These are phyloP conservation scores for Pilophorus perplexus DNA, from an alignment of 2,888 invertebrate species.

Conservation along the genomic window DNA sequence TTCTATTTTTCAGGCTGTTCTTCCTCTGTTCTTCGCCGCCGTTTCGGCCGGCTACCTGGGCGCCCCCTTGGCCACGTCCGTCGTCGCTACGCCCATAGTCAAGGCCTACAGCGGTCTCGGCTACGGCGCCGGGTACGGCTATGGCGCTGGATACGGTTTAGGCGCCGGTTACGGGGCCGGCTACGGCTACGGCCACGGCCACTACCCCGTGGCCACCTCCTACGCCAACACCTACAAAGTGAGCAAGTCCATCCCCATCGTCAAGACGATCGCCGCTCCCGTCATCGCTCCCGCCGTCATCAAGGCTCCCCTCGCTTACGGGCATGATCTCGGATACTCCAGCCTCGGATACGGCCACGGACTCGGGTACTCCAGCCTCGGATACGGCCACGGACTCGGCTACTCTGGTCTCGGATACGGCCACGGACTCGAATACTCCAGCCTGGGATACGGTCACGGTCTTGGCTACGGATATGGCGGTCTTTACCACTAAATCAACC, in stretches of 20 bases:
- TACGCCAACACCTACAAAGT: constrained; percentile 61
- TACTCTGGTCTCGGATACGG: neutral
- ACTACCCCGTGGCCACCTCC: constrained; percentile 56
- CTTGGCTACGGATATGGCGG: too few species aligned
- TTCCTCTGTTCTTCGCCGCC: constrained; percentile 53
- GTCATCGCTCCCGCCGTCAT: constrained; percentile 21
- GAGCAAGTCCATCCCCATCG: constrained; percentile 23
- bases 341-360: constrained; percentile 24
- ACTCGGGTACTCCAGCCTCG: constrained; percentile 32
- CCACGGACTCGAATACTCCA: neutral
- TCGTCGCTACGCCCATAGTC: constrained; percentile 46
- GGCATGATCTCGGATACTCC: constrained; percentile 51
- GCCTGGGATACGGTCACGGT: neutral
- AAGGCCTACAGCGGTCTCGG: constrained; percentile 46
- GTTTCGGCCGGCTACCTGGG: constrained; percentile 53
- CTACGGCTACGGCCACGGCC: constrained; percentile 48
- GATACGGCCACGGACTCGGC: constrained; percentile 10
- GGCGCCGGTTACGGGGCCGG: neutral
- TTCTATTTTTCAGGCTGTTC: constrained; percentile 49
- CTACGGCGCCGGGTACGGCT: constrained; percentile 46
- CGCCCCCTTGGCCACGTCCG: constrained; percentile 47
- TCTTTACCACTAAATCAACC: too few species aligned
- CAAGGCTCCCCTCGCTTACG: constrained; percentile 34
- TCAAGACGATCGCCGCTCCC: constrained; percentile 32
- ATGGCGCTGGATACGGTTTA: constrained; percentile 2